Evolutionary conservation across 2,797 vertebrate species (phyloP), one percentile per base, ranked within the genome.

Genomic region (Tapirus indicus): DNA sequence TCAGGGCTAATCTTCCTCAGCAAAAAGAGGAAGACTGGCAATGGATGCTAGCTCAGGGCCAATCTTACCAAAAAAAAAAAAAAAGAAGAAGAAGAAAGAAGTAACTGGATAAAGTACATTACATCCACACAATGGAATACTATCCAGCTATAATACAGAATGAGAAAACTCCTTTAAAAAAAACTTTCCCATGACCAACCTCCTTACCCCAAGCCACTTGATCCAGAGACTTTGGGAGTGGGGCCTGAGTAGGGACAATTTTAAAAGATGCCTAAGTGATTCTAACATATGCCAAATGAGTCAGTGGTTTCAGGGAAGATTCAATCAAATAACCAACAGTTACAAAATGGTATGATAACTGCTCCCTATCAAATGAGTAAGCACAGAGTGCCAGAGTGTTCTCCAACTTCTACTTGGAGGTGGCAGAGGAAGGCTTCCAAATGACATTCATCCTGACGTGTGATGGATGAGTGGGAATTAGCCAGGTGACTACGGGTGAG

Each of bases 111-210:
- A 49, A 71, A 95, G 32, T 23, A 20, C 23, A 4, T n/a, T 66
- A 44, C 58, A 64, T 11, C 79, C 35, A 89, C 29, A 93, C 47
- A 88, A 52, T 32, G 21, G 47, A 69, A 64, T 13, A 64, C 29
- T 44, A 62, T 7, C 52, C 72, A 88, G 8, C 35, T 66, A 62
- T 52, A 60, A 87, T 1, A 58, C 2, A 80, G 23, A 93, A 82
- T 41, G n/a, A 96, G 79, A 91, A 95, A 88, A 85, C 12, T 23
- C 32, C 56, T 96, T 66, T 47, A n/a, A 49, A 84, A 69, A 58
- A 83, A 87, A 29, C 89, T 86, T 41, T 58, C 32, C 49, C 83
- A 64, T 80, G 54, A 86, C 29, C 72, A 56, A 6, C 47, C 64
- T 94, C 64, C 25, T 91, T 64, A 75, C 9, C 49, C 52, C 77